phyloP scores from a whole-genome alignment of 2,797 vertebrate species.

The Cuculus canorus region DNA sequence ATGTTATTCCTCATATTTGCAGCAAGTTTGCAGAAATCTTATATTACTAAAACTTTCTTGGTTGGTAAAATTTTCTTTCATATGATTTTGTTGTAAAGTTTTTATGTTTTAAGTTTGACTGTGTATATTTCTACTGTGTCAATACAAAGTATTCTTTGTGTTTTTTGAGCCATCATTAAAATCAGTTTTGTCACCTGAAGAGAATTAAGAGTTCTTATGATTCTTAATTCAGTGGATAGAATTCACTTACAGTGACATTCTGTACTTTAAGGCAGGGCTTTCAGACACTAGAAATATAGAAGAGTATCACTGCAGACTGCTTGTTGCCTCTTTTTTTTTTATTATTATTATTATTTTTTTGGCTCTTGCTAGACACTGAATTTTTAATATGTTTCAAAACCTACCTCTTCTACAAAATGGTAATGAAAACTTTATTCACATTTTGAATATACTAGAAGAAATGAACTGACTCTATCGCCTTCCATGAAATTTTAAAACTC shows the following conservation, averaged over 20 bases:
- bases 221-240: neutral
- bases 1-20: neutral
- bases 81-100: neutral
- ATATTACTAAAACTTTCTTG: neutral
- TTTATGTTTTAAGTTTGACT: neutral
- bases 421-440: neutral
- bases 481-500: neutral
- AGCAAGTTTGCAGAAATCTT: neutral
- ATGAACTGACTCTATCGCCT: neutral
- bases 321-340: neutral
- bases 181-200: neutral
- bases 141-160: neutral
- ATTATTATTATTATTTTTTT: neutral
- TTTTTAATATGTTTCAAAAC: neutral
- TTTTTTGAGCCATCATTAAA: neutral
- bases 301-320: neutral
- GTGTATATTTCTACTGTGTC: neutral
- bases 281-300: neutral
- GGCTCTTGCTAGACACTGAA: neutral
- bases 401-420: neutral
- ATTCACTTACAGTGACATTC: neutral
- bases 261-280: neutral
- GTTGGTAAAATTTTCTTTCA: neutral
- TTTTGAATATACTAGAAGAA: neutral
- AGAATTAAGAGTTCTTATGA: neutral